Base-by-base conservation (phyloP, 2,797 vertebrate genomes). In the Tangara arthus region DNA sequence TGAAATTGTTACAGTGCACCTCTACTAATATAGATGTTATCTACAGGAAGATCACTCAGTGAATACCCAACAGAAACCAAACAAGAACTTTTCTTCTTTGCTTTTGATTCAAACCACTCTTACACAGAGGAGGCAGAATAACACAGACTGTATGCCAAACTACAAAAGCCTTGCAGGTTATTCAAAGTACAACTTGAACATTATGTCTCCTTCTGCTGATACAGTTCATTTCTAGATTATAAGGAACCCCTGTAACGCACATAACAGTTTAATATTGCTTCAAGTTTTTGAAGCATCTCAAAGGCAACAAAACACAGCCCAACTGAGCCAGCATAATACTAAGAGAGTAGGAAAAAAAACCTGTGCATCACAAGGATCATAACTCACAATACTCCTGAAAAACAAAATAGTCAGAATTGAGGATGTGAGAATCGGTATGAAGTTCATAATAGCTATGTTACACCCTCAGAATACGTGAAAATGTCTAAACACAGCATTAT, bases 401-500 rank as follows among this genome's bases (percentile, higher is more conserved):
- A 90, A 65, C 24, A 66, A 42, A 60, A 27, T 11, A 95, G 71
- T 71, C 81, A 77, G 42, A 80, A 68, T 11, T 13, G 46, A 93
- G 50, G 28, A 85, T 23, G 17, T 35, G 39, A 94, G 39, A 56
- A 79, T 41, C 16, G 12, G 55, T 30, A 69, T 70, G 41, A 91
- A 78, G 52, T 50, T 90, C 5, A 2, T 53, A 90, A 92, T n/a
- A 90, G 41, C 37, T 64, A 61, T 35, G 35, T 59, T 76, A 77
- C 84, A 44, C 63, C 85, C 85, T 91, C 80, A 53, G 73, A 91
- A 93, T 14, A 32, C 14, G 76, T 9, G 46, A 65, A 71, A 57
- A 71, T 78, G 72, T 81, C 79, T 83, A 95, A 95, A 93, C 60
- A 83, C 55, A 65, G 35, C 55, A 80, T 76, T 89, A 69, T 9